Evolutionary conservation across 1,140 invertebrate species (phyloP).

Genomic region (Achroia grisella): DNA sequence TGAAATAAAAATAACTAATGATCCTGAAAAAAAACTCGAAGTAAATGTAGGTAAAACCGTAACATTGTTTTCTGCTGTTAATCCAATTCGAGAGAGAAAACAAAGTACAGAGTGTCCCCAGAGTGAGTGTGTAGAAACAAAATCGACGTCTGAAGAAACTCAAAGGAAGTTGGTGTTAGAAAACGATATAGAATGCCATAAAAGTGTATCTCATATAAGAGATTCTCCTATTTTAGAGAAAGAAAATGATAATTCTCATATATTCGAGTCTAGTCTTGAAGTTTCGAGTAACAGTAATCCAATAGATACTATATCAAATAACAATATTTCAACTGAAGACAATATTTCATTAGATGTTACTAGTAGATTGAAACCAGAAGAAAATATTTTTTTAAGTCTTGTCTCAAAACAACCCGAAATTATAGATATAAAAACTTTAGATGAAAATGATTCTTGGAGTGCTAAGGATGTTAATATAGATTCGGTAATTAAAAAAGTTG

Average conservation of each 20-base stretch:
- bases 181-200: background rate
- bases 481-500: conserved; percentile 85
- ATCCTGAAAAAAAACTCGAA: conserved; percentile 57
- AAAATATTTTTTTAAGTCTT: conserved; percentile 17
- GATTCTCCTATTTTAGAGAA: background rate
- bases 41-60: conserved; percentile 53
- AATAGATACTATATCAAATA: background rate
- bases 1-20: conserved; percentile 66
- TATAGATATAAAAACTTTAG: conserved; percentile 50
- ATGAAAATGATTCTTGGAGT: conserved; percentile 84
- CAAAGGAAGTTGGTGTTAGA: background rate
- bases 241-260: background rate
- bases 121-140: conserved; percentile 9
- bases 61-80: conserved; percentile 24
- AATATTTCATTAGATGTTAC: background rate
- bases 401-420: conserved; percentile 16
- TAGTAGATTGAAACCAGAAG: background rate
- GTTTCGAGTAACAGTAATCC: background rate
- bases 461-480: conserved; percentile 85
- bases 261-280: background rate
- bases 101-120: conserved; percentile 10
- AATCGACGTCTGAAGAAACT: background rate
- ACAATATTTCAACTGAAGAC: background rate
- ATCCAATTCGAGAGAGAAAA: conserved; percentile 18
- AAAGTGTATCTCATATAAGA: background rate